A percentile compares a stretch with the other conserved stretches of the same genome.
phyloP scores from a whole-genome alignment of 1,140 invertebrate genomes.

The Pseudomyrmex sp. region DNA sequence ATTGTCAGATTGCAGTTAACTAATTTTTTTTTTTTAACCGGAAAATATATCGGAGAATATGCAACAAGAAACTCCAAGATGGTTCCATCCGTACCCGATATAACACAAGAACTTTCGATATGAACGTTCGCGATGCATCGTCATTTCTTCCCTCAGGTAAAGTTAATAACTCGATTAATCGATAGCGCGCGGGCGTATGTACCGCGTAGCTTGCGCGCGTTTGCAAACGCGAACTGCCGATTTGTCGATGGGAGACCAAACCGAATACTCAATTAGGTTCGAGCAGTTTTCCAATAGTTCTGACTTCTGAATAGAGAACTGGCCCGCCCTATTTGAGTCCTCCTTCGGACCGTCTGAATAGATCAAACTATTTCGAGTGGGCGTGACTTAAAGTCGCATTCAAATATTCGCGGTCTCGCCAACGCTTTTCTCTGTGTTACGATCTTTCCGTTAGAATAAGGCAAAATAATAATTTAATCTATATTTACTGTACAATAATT shows the following conservation, averaged over 20 bases:
- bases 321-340: constrained; percentile 54
- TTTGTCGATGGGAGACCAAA: constrained; percentile 55
- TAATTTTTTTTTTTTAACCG: background rate
- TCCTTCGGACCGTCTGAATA: constrained; percentile 45
- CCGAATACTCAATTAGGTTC: constrained; percentile 60
- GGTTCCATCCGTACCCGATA: background rate
- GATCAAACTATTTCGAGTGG: constrained; percentile 57
- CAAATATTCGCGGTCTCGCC: constrained; percentile 42
- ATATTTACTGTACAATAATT: background rate
- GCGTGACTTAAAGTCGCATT: constrained; percentile 15
- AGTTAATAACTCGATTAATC: constrained; percentile 61
- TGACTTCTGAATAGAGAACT: constrained; percentile 43
- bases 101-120: background rate
- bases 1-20: no score
- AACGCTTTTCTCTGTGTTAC: constrained; percentile 4
- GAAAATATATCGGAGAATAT: background rate
- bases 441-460: background rate
- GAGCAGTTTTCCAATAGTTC: constrained; percentile 61
- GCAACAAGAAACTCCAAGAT: background rate
- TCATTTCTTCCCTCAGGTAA: constrained; percentile 40
- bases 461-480: constrained; percentile 11
- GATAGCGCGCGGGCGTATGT: constrained; percentile 26
- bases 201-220: constrained; percentile 41
- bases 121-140: constrained; percentile 25
- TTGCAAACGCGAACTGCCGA: constrained; percentile 53